Conservation (phyloP, 2,888 invertebrate species). For the Antheraea yamamai region DNA sequence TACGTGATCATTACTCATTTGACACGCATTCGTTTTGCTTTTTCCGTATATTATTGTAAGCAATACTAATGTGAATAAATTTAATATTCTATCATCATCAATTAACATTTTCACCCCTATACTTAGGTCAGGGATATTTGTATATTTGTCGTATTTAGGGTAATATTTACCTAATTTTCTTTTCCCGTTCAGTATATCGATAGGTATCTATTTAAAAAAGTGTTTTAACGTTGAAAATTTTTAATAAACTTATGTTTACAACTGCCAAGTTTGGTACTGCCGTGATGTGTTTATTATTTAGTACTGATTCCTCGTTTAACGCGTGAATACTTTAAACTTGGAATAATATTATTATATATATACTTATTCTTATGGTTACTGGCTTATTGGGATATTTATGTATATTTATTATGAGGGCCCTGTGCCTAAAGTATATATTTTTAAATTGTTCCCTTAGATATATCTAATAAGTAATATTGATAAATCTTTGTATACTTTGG, state of each 20-base stretch:
- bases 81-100: constrained; percentile 13
- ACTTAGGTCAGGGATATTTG: constrained; percentile 8
- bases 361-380: constrained; percentile 8
- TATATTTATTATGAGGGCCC: neutral
- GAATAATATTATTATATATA: neutral
- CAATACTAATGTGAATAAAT: constrained; percentile 42
- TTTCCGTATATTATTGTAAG: constrained; percentile 36
- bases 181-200: neutral
- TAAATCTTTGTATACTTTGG: neutral
- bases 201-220: neutral
- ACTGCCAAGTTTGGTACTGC: constrained; percentile 75
- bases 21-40: constrained; percentile 40
- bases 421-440: neutral
- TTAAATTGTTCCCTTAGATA: neutral
- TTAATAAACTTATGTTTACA: constrained; percentile 19
- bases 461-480: neutral
- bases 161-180: neutral
- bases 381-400: constrained; percentile 12
- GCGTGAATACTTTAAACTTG: constrained; percentile 2
- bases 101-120: constrained; percentile 9
- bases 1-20: constrained; percentile 30
- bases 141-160: neutral
- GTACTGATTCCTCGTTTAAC: constrained; percentile 20
- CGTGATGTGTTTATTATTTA: constrained; percentile 55
- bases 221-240: constrained; percentile 8